Base-by-base conservation (phyloP, 2,797 vertebrate genomes). In the Gymnoscopelus braueri region DNA sequence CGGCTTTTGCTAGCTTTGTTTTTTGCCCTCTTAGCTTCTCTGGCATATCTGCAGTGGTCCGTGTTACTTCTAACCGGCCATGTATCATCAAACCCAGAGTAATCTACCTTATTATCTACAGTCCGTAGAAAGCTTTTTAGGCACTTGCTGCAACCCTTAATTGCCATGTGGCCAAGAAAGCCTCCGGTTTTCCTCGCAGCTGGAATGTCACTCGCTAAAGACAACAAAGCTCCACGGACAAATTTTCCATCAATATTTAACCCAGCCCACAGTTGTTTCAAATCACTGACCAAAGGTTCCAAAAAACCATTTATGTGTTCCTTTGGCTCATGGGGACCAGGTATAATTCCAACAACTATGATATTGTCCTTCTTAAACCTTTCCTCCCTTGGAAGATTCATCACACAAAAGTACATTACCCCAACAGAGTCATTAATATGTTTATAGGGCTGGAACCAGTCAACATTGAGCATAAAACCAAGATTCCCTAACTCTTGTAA, bases 381-480 rank as follows among this genome's bases (percentile, higher is more conserved):
- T 35, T 55, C 53, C 53, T 66, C 64, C n/a, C 64, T 66, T 56
- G 64, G 64, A 23, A 39, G 35, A 3, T 39, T 39, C 35, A 39
- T 39, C 3, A 39, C 35, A 0, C 2, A 2, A 2, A 39, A 6
- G 35, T 39, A 39, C 35, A 39, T 39, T 5, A 39, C 35, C 2
- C 35, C 35, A 39, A 39, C 35, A 39, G 35, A 39, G 35, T 39
- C 35, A 39, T 39, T 39, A 39, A 39, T 39, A 39, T 39, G 5
- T 39, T 39, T 39, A 39, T 39, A 39, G 7, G 64, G 52, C 32
- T 66, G 52, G 32, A 66, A 66, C 64, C 64, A 66, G 13, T 66
- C 64, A 15, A 44, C 64, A 56, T 66, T 66, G 4, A 66, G 64
- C 64, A 55, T 66, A 9, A 66, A 32, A 47, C 64, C 64, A 32